phyloP scores from a whole-genome alignment of 92 coral and sea anemone species.

The Pocillopora meandrina region DNA sequence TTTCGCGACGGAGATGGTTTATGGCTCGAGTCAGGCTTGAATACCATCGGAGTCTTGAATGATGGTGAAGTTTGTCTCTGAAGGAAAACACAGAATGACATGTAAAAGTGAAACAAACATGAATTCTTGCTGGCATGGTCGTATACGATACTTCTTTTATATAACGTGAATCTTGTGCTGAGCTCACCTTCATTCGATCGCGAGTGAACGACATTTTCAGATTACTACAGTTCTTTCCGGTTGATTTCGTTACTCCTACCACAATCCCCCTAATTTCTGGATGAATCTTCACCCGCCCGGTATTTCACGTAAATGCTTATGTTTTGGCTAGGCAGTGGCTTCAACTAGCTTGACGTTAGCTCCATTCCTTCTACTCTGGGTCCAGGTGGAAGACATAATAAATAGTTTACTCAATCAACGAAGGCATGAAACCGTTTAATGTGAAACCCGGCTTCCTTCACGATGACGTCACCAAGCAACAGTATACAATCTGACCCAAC shows the following conservation, averaged over 20 bases:
- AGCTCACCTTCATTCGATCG: slow-evolving; percentile 31
- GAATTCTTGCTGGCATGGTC: background rate
- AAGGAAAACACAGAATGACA: no score
- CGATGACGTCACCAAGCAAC: slow-evolving; percentile 74
- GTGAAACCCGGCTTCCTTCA: slow-evolving; percentile 35
- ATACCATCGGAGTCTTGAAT: slow-evolving; percentile 90
- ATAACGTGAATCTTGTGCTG: background rate
- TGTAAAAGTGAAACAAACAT: background rate
- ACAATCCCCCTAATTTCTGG: no score
- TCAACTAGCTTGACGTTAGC: background rate
- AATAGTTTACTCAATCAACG: background rate
- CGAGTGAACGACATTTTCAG: slow-evolving; percentile 29
- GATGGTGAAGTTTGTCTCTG: slow-evolving; percentile 39
- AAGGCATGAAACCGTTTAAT: slow-evolving; percentile 31
- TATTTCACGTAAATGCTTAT: background rate
- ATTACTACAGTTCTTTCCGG: background rate
- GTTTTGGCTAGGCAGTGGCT: background rate
- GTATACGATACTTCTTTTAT: background rate
- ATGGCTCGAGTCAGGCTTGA: slow-evolving; percentile 70
- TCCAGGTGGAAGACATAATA: background rate
- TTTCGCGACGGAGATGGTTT: slow-evolving; percentile 95
- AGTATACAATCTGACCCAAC: slow-evolving; percentile 47
- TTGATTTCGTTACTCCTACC: background rate
- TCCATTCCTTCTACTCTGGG: background rate
- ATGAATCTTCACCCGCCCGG: background rate